Conservation (phyloP, 2,888 invertebrate species). For the Perdita meconis region DNA sequence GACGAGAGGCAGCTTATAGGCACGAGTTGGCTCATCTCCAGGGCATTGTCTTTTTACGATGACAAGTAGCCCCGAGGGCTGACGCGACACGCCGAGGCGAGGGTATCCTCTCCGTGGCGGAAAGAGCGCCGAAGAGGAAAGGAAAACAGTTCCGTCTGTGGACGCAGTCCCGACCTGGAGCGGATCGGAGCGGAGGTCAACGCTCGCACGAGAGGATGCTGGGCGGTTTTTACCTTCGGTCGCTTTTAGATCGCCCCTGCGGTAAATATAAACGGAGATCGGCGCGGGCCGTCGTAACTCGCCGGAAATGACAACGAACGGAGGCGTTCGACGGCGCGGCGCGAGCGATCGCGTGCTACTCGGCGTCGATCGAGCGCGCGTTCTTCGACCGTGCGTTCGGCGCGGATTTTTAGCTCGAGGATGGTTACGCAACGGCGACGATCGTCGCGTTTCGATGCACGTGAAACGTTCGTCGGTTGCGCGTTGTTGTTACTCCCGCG, state of each 20-base stretch:
- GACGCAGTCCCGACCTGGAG: conserved; percentile 47
- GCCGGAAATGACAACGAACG: conserved; percentile 41
- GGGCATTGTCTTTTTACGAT: conserved; percentile 70
- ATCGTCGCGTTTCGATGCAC: conserved; percentile 32
- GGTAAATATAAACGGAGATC: conserved; percentile 49
- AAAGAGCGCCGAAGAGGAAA: conserved; percentile 22
- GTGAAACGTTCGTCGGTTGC: conserved; percentile 8
- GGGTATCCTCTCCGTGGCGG: conserved; percentile 35
- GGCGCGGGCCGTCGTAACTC: conserved; percentile 28
- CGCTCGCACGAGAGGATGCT: conserved; percentile 46
- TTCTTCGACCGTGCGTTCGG: not conserved
- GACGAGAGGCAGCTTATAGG: conserved; percentile 34
- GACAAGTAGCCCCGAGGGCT: conserved; percentile 47
- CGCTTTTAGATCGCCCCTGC: conserved; percentile 51
- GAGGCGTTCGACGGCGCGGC: conserved; percentile 1
- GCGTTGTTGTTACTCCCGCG: conserved; percentile 23
- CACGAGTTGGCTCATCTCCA: conserved; percentile 68
- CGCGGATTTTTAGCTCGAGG: conserved; percentile 7
- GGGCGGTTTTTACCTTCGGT: conserved; percentile 23
- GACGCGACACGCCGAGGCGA: conserved; percentile 26
- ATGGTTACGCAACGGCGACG: conserved; percentile 28
- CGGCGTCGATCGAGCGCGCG: not conserved
- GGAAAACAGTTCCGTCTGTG: conserved; percentile 39
- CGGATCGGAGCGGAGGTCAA: conserved; percentile 59
- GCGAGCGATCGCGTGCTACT: conserved; percentile 14